phyloP scores from a whole-genome alignment of 2,888 invertebrate genomes.

The Auanema sp. region DNA sequence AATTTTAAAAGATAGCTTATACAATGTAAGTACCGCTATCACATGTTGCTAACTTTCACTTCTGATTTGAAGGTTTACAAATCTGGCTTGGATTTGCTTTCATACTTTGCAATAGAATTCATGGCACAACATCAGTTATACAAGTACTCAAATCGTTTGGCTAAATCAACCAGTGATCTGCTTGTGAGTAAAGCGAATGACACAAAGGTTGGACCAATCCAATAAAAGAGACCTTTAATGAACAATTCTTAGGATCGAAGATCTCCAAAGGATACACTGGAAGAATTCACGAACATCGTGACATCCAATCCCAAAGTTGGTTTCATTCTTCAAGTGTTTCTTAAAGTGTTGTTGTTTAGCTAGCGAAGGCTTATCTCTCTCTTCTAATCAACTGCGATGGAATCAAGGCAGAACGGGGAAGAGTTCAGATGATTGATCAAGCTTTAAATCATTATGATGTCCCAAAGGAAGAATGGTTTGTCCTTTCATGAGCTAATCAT shows the following conservation, averaged over 20 bases:
- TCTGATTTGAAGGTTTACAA: slow-evolving; percentile 10
- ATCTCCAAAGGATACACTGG: too few relatives aligned
- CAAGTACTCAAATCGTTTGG: slow-evolving; percentile 4
- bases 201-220: not conserved
- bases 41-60: not conserved
- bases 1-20: slow-evolving; percentile 31
- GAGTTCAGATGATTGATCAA: not conserved
- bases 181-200: slow-evolving; percentile 4
- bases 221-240: too few relatives aligned
- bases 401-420: not conserved
- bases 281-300: too few relatives aligned
- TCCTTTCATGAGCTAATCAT: too few relatives aligned
- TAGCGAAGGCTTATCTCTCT: too few relatives aligned
- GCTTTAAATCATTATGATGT: slow-evolving; percentile 2
- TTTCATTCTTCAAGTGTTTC: too few relatives aligned
- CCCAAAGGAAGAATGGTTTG: not conserved
- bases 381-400: too few relatives aligned
- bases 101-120: slow-evolving; percentile 6
- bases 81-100: slow-evolving; percentile 10
- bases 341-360: too few relatives aligned
- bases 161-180: slow-evolving; percentile 8
- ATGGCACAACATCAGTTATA: slow-evolving; percentile 10
- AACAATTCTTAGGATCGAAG: too few relatives aligned
- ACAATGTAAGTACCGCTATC: slow-evolving; percentile 15
- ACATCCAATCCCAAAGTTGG: too few relatives aligned